Conservation (phyloP, 2,888 invertebrate species). For the Capitulum mitella region DNA sequence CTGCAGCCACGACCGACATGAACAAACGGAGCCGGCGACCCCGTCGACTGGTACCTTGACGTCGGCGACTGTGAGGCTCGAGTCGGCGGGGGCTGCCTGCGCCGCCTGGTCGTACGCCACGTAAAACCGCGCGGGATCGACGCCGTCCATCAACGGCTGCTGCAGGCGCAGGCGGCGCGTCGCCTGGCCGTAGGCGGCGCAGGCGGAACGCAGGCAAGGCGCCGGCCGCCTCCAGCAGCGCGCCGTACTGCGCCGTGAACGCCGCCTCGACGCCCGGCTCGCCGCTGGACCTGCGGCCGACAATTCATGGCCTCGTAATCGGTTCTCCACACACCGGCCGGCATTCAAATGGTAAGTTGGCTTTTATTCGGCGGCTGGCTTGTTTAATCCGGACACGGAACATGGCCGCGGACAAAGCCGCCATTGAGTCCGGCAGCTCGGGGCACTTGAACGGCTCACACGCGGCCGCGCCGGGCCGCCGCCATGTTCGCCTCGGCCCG, state of each 20-base stretch:
- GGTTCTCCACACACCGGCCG: neutral
- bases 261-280: neutral
- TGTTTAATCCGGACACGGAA: conserved; percentile 5
- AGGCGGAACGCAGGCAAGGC: conserved; percentile 2
- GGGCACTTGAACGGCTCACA: conserved; percentile 9
- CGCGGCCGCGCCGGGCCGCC: too few relatives aligned
- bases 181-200: neutral
- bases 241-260: conserved; percentile 13
- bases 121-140: neutral
- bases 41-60: too few relatives aligned
- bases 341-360: conserved; percentile 20
- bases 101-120: neutral
- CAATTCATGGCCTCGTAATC: neutral
- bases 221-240: neutral
- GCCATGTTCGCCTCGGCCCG: neutral
- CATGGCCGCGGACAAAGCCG: conserved; percentile 18
- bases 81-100: neutral
- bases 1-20: too few relatives aligned
- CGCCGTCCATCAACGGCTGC: conserved; percentile 1
- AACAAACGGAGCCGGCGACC: too few relatives aligned
- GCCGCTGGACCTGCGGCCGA: conserved; percentile 1
- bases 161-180: neutral
- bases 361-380: neutral
- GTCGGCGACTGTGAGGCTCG: neutral
- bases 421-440: neutral